phyloP scores from a whole-genome alignment of 2,888 invertebrate genomes.

The Tipula unca region DNA sequence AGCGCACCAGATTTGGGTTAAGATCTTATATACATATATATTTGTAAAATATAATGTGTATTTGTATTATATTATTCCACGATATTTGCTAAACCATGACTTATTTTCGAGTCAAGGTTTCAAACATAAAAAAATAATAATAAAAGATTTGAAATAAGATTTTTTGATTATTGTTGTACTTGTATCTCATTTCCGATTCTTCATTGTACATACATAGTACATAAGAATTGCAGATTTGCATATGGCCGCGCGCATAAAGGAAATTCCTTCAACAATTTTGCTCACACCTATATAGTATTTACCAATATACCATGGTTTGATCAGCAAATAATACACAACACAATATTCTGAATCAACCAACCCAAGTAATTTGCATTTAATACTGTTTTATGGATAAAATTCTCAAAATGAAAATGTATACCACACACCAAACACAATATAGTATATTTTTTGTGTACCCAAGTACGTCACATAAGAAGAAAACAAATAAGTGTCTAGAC shows the following conservation, averaged over 20 bases:
- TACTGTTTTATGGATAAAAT: background rate
- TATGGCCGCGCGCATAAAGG: too few relatives aligned
- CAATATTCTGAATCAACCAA: background rate
- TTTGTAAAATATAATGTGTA: too few relatives aligned
- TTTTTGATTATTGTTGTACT: background rate
- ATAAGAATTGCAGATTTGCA: too few relatives aligned
- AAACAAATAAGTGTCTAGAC: constrained; percentile 14
- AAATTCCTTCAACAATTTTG: background rate
- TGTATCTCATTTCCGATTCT: background rate
- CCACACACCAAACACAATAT: background rate
- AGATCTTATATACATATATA: too few relatives aligned
- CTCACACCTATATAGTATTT: background rate
- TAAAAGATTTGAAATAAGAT: background rate
- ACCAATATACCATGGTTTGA: background rate
- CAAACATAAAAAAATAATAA: background rate
- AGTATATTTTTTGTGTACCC: background rate
- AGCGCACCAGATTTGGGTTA: background rate
- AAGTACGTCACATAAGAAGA: constrained; percentile 8
- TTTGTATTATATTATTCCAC: background rate
- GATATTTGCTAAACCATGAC: background rate
- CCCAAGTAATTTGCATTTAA: background rate
- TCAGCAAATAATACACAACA: background rate
- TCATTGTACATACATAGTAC: too few relatives aligned
- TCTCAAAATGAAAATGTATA: background rate
- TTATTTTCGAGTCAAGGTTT: background rate